Evolutionary conservation across 2,888 invertebrate species (phyloP).

Genomic region (Andrena praecox): DNA sequence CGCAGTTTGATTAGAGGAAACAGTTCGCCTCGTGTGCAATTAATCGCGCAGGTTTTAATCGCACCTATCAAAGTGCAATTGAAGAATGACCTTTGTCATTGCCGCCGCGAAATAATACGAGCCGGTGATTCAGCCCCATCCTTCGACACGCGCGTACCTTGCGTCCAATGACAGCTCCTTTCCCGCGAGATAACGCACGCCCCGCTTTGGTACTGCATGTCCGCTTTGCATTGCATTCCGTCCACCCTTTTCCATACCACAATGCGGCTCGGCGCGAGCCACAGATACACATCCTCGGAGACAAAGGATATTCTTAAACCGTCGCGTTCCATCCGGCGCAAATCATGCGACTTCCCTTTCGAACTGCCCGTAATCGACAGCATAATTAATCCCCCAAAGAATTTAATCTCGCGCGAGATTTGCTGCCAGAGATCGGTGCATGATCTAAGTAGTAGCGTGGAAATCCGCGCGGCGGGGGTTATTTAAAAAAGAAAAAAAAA

Average conservation of each 20-base stretch:
- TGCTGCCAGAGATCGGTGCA: no score
- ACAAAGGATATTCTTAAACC: neutral
- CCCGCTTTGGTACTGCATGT: constrained; percentile 36
- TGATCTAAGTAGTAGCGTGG: no score
- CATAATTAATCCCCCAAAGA: no score
- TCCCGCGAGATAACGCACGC: constrained; percentile 62
- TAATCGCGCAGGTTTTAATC: neutral
- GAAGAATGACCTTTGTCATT: constrained; percentile 75
- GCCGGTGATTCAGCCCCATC: constrained; percentile 76
- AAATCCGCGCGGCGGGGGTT: no score
- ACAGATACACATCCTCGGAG: neutral
- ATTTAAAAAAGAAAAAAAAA: no score
- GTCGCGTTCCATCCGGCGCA: neutral
- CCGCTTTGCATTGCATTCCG: constrained; percentile 38
- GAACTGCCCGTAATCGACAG: no score
- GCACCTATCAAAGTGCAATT: constrained; percentile 40
- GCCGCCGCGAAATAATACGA: constrained; percentile 58
- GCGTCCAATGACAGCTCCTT: constrained; percentile 61
- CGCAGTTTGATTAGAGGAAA: neutral
- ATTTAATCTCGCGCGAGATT: no score
- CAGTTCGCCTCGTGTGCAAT: neutral
- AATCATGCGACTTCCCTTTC: no score
- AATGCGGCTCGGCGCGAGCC: neutral
- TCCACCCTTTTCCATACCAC: constrained; percentile 6
- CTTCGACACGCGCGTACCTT: constrained; percentile 58